Percentiles rank a stretch among this genome's conserved stretches.
phyloP scores from a whole-genome alignment of 1,140 invertebrate species.

The Panagrolaimus sp. region DNA sequence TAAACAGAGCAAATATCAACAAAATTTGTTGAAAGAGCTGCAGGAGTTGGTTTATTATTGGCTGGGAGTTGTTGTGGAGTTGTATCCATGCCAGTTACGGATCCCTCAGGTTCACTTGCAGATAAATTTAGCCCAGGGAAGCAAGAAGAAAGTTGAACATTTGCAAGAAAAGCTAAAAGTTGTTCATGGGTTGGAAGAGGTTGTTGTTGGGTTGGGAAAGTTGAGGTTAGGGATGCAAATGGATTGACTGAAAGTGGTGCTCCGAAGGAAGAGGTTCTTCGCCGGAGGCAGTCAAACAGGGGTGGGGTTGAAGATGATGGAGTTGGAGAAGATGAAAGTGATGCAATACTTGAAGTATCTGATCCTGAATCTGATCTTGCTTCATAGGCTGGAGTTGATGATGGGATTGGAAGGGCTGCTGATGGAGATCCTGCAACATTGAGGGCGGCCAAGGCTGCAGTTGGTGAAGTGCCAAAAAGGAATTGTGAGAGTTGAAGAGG shows the following conservation, averaged over 20 bases:
- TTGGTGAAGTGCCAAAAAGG: constrained; percentile 4
- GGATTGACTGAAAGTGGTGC: too few species aligned
- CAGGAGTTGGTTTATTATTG: neutral
- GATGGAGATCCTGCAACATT: neutral
- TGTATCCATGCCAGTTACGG: neutral
- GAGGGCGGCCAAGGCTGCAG: neutral
- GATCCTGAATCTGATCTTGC: too few species aligned
- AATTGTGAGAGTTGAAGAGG: neutral
- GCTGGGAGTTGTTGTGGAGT: neutral
- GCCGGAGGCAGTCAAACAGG: neutral
- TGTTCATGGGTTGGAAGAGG: neutral
- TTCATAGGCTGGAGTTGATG: too few species aligned
- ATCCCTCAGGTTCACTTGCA: neutral
- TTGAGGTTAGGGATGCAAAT: neutral
- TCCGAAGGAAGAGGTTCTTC: neutral
- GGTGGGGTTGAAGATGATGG: neutral
- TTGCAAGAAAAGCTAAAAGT: constrained; percentile 8
- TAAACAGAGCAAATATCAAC: constrained; percentile 17
- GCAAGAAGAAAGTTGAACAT: neutral
- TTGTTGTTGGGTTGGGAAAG: neutral
- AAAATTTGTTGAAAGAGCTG: neutral
- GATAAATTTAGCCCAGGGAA: neutral
- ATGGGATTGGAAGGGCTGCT: constrained; percentile 1
- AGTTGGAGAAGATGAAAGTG: neutral
- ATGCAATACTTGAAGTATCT: too few species aligned